Conservation (phyloP, 2,113 vertebrate genomes). For the Blennius ocellaris region DNA sequence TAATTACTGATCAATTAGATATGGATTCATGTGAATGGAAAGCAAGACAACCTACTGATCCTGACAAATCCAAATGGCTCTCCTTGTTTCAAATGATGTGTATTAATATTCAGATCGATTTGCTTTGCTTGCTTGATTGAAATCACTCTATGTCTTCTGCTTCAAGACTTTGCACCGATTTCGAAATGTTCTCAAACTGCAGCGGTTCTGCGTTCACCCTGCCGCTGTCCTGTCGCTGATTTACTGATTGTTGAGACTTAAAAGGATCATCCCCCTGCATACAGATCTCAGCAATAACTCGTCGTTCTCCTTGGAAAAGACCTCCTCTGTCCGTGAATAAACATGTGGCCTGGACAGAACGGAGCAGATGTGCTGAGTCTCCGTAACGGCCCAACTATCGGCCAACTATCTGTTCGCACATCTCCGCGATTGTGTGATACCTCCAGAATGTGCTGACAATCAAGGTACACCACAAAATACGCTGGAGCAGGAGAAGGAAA, state of each 20-base stretch:
- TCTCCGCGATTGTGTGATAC: constrained; percentile 33
- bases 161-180: too few relatives aligned
- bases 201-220: too few relatives aligned
- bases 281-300: constrained; percentile 16
- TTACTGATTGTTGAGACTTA: constrained; percentile 14
- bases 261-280: constrained; percentile 6
- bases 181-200: too few relatives aligned
- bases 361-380: constrained; percentile 41
- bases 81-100: too few relatives aligned
- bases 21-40: too few relatives aligned
- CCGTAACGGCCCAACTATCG: constrained; percentile 3
- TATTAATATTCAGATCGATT: too few relatives aligned
- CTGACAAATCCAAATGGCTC: too few relatives aligned
- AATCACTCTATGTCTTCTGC: too few relatives aligned
- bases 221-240: background rate
- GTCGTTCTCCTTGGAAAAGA: constrained; percentile 31
- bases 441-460: constrained; percentile 52
- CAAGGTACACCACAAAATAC: constrained; percentile 32
- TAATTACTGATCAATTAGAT: too few relatives aligned
- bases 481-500: constrained; percentile 19
- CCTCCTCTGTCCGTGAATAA: constrained; percentile 38
- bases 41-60: too few relatives aligned
- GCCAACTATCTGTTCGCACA: constrained; percentile 43
- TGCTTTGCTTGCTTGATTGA: too few relatives aligned
- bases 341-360: constrained; percentile 35